Conservation (phyloP, 2,888 invertebrate genomes). For the Kuschelorhynchus macadamiae region DNA sequence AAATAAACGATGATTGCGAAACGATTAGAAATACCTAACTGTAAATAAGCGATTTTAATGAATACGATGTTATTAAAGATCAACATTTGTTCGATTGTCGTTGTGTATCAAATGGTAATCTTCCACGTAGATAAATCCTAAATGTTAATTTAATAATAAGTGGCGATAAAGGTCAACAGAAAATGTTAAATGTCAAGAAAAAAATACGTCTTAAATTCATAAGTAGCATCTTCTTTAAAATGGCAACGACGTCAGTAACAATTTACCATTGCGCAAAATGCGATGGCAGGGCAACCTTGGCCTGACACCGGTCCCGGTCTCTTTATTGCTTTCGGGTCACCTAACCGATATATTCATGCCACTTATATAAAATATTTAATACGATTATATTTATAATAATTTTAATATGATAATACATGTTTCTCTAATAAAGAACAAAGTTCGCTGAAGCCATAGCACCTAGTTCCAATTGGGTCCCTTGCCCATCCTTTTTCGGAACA, state of each 20-base stretch:
- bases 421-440: no score
- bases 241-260: not conserved
- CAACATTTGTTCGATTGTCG: not conserved
- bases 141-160: constrained; percentile 23
- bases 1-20: constrained; percentile 7
- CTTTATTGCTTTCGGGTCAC: no score
- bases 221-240: constrained; percentile 14
- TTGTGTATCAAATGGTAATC: not conserved
- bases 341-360: no score
- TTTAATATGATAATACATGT: no score
- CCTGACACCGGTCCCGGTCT: no score
- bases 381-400: no score
- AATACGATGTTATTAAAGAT: not conserved
- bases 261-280: no score
- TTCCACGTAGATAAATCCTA: not conserved
- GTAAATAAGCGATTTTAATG: not conserved
- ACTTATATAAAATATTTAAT: no score
- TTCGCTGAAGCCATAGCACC: no score
- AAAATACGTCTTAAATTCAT: not conserved
- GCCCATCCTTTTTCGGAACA: no score
- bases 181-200: constrained; percentile 16
- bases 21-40: constrained; percentile 9
- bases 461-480: no score
- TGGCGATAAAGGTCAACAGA: constrained; percentile 1
- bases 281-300: not conserved